Evolutionary conservation across 2,113 vertebrate species (phyloP), one percentile per base, ranked within the genome.

Genomic region (Mohoua ochrocephala): DNA sequence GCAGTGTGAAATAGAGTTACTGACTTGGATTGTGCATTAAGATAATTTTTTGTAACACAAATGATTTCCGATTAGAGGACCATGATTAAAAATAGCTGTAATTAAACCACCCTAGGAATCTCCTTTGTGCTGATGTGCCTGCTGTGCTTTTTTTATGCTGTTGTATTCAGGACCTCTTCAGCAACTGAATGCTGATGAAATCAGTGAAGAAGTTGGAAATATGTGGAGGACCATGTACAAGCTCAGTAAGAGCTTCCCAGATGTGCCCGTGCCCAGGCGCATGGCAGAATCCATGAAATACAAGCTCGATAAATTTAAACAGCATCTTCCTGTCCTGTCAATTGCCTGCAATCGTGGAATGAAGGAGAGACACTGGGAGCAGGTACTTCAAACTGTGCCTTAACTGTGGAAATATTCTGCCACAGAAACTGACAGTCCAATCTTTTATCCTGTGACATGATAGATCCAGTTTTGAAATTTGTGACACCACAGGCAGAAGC

Each of bases 151-250:
- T 68, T 69, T 59, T 3, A 15, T 56, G 31, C 39, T 84, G 41
- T 37, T 63, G 19, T 61, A 35, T 87, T 69, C 81, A 99, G 99
- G 98, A 47, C 95, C 98, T 42, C 98, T 99, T n/a, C 93, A 69
- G 47, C 44, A 97, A 2, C 28, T 99, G 96, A 98, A 98, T 88
- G 98, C 99, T 56, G 98, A 99, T 85, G 97, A 98, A 73, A 98
- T 99, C 10, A 89, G 78, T 1, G 99, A 99, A 9, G 98, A 99
- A 35, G 70, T 98, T 64, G 98, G 96, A 27, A 97, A 47, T 41
- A 99, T 99, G 99, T 99, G 98, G 98, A 98, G 98, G 56, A 98
- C 96, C 3, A 98, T 98, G 56, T 98, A 99, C 87, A 99, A 99
- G 71, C 95, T 99, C 71, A 95, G 95, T 15, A 99, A 98, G 97